phyloP scores from a whole-genome alignment of 2,888 invertebrate genomes.

The Unio pictorum region DNA sequence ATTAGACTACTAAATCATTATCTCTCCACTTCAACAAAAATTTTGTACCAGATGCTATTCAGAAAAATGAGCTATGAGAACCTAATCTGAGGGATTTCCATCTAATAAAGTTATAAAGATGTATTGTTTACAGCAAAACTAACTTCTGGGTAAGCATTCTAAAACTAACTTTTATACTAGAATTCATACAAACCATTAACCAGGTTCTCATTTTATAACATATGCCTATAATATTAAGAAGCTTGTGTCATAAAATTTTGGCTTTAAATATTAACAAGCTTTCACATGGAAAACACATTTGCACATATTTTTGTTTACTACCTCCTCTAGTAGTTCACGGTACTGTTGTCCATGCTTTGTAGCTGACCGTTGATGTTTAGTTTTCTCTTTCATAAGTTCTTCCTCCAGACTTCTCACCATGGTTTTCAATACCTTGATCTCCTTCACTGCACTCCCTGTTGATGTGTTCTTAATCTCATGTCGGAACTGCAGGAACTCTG shows the following conservation, averaged over 20 bases:
- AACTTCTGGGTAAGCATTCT: too few relatives aligned
- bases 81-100: too few relatives aligned
- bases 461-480: conserved; percentile 58
- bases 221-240: neutral
- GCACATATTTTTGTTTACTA: conserved; percentile 15
- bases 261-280: neutral
- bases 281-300: too few relatives aligned
- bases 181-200: too few relatives aligned
- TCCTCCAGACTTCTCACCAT: conserved; percentile 66
- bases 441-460: conserved; percentile 60
- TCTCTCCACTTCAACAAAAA: too few relatives aligned
- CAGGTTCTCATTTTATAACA: neutral
- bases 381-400: conserved; percentile 67
- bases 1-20: too few relatives aligned
- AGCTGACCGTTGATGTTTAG: conserved; percentile 58
- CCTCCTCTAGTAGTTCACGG: conserved; percentile 64
- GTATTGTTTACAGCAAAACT: too few relatives aligned
- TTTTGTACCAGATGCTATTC: too few relatives aligned
- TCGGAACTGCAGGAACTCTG: conserved; percentile 59
- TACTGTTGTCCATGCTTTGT: conserved; percentile 65
- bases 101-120: too few relatives aligned
- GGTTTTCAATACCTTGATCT: conserved; percentile 63
- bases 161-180: too few relatives aligned
- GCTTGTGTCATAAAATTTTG: neutral
- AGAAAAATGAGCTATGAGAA: too few relatives aligned